Percentiles rank a stretch among this genome's conserved stretches.
These are phyloP conservation scores for Halictus ligatus DNA, from an alignment of 2,888 invertebrate species.

Conservation along the genomic window DNA sequence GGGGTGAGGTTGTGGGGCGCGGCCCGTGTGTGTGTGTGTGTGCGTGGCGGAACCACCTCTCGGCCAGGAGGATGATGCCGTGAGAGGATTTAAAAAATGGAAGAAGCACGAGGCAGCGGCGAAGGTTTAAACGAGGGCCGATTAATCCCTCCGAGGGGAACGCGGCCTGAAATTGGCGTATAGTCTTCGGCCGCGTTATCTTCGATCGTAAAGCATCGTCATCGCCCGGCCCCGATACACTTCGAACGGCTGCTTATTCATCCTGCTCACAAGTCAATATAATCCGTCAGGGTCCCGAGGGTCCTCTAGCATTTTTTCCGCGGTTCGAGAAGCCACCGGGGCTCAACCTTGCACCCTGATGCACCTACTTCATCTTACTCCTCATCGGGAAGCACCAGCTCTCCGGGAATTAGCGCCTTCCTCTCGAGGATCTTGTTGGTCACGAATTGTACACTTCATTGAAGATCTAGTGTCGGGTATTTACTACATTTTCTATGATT, in stretches of 20 bases:
- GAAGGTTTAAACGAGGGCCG: slow-evolving; percentile 72
- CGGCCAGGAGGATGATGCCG: slow-evolving; percentile 56
- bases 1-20: neutral
- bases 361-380: neutral
- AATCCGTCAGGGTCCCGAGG: slow-evolving; percentile 53
- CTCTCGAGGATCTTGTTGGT: neutral
- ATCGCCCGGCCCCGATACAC: slow-evolving; percentile 65
- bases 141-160: slow-evolving; percentile 71
- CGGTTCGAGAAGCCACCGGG: neutral
- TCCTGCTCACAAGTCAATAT: slow-evolving; percentile 68
- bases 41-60: slow-evolving; percentile 35
- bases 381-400: neutral
- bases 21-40: neutral
- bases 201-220: slow-evolving; percentile 72
- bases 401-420: neutral
- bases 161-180: slow-evolving; percentile 71
- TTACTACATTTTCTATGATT: neutral
- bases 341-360: neutral
- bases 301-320: slow-evolving; percentile 17
- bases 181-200: slow-evolving; percentile 70
- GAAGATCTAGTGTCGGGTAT: neutral
- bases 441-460: neutral
- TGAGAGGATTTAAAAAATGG: slow-evolving; percentile 70
- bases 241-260: slow-evolving; percentile 68
- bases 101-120: slow-evolving; percentile 67